Evolutionary conservation across 2,888 invertebrate genomes (phyloP).

Genomic region (Luperina nickerlii): DNA sequence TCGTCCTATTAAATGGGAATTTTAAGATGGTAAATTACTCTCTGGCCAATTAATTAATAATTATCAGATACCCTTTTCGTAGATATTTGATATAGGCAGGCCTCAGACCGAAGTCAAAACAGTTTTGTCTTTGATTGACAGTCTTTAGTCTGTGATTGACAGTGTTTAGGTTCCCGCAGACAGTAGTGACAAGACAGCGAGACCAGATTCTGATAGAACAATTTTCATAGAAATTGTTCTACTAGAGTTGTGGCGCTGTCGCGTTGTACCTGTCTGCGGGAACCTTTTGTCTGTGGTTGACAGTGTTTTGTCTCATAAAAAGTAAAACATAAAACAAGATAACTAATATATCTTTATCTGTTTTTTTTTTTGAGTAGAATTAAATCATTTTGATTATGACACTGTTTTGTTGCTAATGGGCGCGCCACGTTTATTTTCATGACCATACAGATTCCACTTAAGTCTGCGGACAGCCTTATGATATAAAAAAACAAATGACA

Average conservation of each 20-base stretch:
- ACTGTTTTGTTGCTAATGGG: neutral
- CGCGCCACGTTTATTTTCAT: neutral
- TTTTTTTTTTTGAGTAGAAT: neutral
- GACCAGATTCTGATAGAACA: neutral
- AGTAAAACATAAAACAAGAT: neutral
- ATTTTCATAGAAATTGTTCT: neutral
- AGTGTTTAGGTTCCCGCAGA: neutral
- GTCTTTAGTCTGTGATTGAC: neutral
- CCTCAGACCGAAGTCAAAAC: neutral
- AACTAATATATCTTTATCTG: too few relatives aligned
- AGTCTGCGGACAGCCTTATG: neutral
- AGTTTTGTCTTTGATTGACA: neutral
- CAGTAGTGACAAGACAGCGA: neutral
- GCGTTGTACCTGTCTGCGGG: neutral
- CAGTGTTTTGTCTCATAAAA: neutral
- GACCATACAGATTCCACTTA: neutral
- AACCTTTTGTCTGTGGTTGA: neutral
- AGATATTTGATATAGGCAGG: neutral
- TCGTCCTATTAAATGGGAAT: neutral
- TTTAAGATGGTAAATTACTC: neutral
- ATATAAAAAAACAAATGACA: conserved; percentile 19
- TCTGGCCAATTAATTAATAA: neutral
- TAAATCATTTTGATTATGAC: neutral
- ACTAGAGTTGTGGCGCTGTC: neutral
- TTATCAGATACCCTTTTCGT: neutral